Evolutionary conservation across 2,888 invertebrate species (phyloP).

Genomic region (Lepidonotus clava): DNA sequence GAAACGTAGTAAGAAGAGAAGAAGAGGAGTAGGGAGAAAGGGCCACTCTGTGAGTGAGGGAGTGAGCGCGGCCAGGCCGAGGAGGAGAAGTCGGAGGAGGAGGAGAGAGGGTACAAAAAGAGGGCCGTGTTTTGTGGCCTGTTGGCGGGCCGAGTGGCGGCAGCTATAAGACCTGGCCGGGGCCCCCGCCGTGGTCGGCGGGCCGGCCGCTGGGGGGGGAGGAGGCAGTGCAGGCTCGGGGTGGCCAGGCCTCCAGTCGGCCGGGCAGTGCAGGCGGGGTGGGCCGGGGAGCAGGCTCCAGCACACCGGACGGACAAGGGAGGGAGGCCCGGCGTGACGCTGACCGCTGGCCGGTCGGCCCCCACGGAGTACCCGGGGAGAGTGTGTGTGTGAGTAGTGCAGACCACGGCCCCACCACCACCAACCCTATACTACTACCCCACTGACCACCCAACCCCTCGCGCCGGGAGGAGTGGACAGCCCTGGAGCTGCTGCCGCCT

Average conservation of each 20-base stretch:
- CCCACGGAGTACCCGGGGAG: too few species aligned
- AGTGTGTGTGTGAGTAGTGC: too few species aligned
- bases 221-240: not conserved
- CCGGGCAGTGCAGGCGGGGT: not conserved
- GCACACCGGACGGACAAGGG: not conserved
- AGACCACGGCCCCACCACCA: not conserved
- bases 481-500: too few species aligned
- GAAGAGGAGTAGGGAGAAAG: too few species aligned
- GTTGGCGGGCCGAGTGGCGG: not conserved
- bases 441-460: not conserved
- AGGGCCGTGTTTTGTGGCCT: slow-evolving; percentile 5
- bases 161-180: slow-evolving; percentile 3
- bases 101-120: slow-evolving; percentile 3
- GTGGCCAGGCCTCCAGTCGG: not conserved
- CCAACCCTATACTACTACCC: not conserved
- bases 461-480: not conserved
- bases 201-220: not conserved
- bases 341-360: not conserved
- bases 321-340: not conserved
- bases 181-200: not conserved
- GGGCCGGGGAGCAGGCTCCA: not conserved
- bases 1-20: too few species aligned
- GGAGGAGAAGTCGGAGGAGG: too few species aligned
- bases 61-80: too few species aligned
- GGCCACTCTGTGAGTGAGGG: too few species aligned